A percentile compares a stretch with the other conserved stretches of the same genome.
Conservation (phyloP, 2,888 invertebrate genomes). For the Eristalinus aeneus region DNA sequence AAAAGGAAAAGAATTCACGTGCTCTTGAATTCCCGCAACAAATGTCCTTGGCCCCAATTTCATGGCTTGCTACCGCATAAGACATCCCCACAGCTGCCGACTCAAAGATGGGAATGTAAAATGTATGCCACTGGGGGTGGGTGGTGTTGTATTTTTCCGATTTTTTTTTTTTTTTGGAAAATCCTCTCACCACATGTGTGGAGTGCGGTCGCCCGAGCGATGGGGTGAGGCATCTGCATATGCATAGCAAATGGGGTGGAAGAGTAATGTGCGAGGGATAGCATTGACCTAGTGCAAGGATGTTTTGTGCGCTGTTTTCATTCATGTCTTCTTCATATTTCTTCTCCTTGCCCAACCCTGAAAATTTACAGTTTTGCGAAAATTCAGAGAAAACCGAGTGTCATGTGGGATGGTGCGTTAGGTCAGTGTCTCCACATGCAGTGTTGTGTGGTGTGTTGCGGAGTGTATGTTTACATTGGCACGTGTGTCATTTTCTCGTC, state of each 20-base stretch:
- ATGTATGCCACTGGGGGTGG: slow-evolving; percentile 4
- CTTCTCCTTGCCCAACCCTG: slow-evolving; percentile 8
- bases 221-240: slow-evolving; percentile 50
- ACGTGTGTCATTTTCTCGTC: slow-evolving; percentile 36
- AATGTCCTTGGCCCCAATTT: slow-evolving; percentile 63
- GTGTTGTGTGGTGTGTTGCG: not conserved
- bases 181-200: slow-evolving; percentile 47
- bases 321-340: not conserved
- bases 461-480: not conserved
- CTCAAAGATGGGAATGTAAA: slow-evolving; percentile 48
- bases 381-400: not conserved
- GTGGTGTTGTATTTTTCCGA: slow-evolving; percentile 38
- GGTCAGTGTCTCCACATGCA: slow-evolving; percentile 48
- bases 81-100: slow-evolving; percentile 38
- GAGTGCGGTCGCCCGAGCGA: slow-evolving; percentile 5
- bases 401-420: slow-evolving; percentile 7
- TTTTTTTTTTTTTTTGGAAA: slow-evolving; percentile 52
- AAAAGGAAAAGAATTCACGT: not conserved
- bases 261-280: slow-evolving; percentile 13
- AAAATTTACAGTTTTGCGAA: slow-evolving; percentile 34
- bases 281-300: slow-evolving; percentile 62
- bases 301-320: slow-evolving; percentile 17
- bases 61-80: slow-evolving; percentile 13
- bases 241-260: slow-evolving; percentile 59
- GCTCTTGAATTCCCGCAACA: slow-evolving; percentile 12